These are phyloP conservation scores for Lagenorhynchus albirostris DNA, from an alignment of 2,113 vertebrate genomes.

Conservation along the genomic window DNA sequence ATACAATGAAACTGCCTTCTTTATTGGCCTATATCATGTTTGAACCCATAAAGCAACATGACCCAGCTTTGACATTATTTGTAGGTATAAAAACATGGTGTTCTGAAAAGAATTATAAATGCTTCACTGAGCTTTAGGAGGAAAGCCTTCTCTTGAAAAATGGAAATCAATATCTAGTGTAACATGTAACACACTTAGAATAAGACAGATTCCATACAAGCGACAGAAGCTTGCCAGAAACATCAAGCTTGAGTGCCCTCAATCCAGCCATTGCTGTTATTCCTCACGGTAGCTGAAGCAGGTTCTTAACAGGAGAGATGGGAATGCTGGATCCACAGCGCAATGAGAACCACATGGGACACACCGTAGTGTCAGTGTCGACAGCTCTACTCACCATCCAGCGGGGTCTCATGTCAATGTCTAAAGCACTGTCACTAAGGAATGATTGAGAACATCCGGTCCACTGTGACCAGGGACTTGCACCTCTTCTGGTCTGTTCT, in stretches of 20 bases:
- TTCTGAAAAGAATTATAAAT: conserved; percentile 19
- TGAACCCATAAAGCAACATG: not conserved
- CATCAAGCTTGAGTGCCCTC: not conserved
- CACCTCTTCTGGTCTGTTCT: not conserved
- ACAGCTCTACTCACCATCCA: accelerated
- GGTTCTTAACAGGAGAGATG: not conserved
- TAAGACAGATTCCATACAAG: not conserved
- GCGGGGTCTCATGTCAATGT: not conserved
- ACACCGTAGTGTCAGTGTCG: accelerated
- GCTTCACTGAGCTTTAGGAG: not conserved
- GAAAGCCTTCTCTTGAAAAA: conserved; percentile 15
- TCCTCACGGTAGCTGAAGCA: not conserved
- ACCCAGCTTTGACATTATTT: conserved; percentile 19
- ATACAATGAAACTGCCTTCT: not conserved
- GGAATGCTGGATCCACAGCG: not conserved
- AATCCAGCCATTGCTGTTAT: too few species aligned
- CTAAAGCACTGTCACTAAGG: not conserved
- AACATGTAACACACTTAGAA: not conserved
- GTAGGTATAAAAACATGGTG: not conserved
- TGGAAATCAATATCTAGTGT: not conserved
- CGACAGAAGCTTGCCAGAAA: not conserved
- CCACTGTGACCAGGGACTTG: not conserved
- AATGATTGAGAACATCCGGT: not conserved
- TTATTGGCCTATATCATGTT: not conserved
- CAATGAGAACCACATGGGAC: accelerated